These are phyloP conservation scores for Ectemnius continuus DNA, from an alignment of 2,888 invertebrate genomes.

Conservation along the genomic window DNA sequence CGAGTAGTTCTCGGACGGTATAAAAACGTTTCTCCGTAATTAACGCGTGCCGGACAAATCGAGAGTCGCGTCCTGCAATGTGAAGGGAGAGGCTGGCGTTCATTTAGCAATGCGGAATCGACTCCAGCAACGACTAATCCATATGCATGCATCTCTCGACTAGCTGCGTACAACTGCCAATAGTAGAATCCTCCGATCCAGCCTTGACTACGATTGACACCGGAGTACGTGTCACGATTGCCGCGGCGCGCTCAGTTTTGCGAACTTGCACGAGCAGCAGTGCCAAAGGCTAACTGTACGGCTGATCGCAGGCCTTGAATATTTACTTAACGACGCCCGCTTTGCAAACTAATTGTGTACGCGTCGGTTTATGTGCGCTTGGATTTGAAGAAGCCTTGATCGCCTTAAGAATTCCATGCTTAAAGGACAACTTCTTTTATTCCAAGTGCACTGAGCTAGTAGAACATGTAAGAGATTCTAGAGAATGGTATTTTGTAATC, in stretches of 20 bases:
- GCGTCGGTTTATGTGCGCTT: too few species aligned
- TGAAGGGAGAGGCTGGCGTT: constrained; percentile 14
- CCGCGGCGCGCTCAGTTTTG: constrained; percentile 25
- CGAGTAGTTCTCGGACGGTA: background rate
- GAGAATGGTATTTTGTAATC: too few species aligned
- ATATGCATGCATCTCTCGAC: constrained; percentile 48
- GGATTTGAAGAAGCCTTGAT: too few species aligned
- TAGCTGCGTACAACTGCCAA: constrained; percentile 37
- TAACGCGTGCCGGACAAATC: constrained; percentile 19
- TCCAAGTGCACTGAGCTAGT: too few species aligned
- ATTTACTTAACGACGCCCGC: constrained; percentile 42
- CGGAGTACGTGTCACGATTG: constrained; percentile 46
- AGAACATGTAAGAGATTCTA: too few species aligned
- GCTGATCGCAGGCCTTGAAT: constrained; percentile 21
- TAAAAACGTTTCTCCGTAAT: background rate
- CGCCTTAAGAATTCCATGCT: too few species aligned
- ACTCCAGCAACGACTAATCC: constrained; percentile 43
- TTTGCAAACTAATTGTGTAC: too few species aligned
- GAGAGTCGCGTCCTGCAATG: constrained; percentile 1
- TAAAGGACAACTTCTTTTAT: too few species aligned
- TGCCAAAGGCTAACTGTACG: constrained; percentile 40
- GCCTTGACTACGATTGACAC: constrained; percentile 44
- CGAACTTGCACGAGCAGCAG: constrained; percentile 36
- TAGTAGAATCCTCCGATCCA: constrained; percentile 41
- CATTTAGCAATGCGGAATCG: constrained; percentile 45